phyloP scores from a whole-genome alignment of 2,888 invertebrate species.

The Epiblema foenella region DNA sequence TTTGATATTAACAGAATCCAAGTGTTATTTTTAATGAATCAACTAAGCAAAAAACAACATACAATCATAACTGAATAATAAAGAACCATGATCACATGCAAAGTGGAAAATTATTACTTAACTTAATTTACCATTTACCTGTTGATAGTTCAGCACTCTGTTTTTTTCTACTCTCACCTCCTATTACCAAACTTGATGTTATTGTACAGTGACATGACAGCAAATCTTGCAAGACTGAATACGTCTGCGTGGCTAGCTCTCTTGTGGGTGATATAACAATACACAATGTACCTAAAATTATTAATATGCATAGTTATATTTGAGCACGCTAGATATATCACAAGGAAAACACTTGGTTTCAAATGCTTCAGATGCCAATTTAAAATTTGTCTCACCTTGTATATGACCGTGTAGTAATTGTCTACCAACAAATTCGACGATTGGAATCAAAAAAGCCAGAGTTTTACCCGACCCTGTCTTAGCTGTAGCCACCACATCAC shows the following conservation, averaged over 20 bases:
- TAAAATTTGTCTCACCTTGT: slow-evolving; percentile 8
- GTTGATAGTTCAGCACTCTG: slow-evolving; percentile 93
- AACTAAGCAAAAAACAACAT: no score
- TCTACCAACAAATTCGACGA: slow-evolving; percentile 94
- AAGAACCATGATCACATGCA: no score
- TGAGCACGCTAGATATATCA: not conserved
- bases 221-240: slow-evolving; percentile 95
- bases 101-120: not conserved
- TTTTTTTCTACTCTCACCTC: slow-evolving; percentile 93
- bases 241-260: slow-evolving; percentile 98
- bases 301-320: not conserved
- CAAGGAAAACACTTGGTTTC: not conserved
- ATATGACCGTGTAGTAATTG: slow-evolving; percentile 20
- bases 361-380: not conserved
- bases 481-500: slow-evolving; percentile 97
- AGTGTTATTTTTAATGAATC: no score
- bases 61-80: no score
- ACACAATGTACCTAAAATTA: slow-evolving; percentile 89
- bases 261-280: slow-evolving; percentile 97
- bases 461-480: slow-evolving; percentile 99
- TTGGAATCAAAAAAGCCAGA: slow-evolving; percentile 96
- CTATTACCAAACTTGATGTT: slow-evolving; percentile 95
- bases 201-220: slow-evolving; percentile 91
- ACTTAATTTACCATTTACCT: no score
- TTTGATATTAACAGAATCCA: no score